These are phyloP conservation scores for Morone chrysops DNA, from an alignment of 2,113 vertebrate genomes.

Conservation along the genomic window DNA sequence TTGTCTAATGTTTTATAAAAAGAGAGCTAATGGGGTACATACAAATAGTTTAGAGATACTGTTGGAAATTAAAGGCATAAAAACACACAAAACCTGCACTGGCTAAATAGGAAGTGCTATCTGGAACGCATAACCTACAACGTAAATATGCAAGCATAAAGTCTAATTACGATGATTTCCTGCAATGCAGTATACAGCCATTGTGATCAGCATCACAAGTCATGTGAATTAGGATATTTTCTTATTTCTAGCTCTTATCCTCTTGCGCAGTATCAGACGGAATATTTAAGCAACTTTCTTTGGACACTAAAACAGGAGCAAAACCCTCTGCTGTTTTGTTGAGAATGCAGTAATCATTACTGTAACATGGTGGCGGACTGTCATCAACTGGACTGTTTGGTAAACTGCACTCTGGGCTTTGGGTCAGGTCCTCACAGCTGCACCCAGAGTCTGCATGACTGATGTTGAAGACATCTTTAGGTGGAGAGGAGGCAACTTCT, in stretches of 20 bases:
- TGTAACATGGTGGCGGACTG: neutral
- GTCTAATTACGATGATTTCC: neutral
- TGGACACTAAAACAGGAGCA: slow-evolving; percentile 60
- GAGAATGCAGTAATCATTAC: slow-evolving; percentile 66
- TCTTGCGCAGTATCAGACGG: neutral
- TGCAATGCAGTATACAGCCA: neutral
- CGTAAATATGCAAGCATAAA: neutral
- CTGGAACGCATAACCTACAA: neutral
- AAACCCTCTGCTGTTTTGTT: slow-evolving; percentile 62
- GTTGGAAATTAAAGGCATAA: neutral
- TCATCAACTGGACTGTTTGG: slow-evolving; percentile 26
- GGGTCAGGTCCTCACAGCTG: slow-evolving; percentile 38
- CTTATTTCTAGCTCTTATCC: neutral
- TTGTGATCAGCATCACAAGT: neutral
- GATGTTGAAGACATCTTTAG: slow-evolving; percentile 14
- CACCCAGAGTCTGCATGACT: slow-evolving; percentile 57
- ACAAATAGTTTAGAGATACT: neutral
- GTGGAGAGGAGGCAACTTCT: neutral
- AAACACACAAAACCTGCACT: neutral
- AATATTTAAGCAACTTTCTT: neutral
- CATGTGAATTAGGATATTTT: neutral
- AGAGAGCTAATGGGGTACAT: neutral
- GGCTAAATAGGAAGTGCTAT: neutral
- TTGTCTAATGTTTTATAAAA: neutral
- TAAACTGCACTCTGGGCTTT: slow-evolving; percentile 52